A percentile compares a stretch with the other conserved stretches of the same genome.
These are phyloP conservation scores for Chlorodrepanis virens DNA, from an alignment of 2,113 vertebrate species.

Conservation along the genomic window DNA sequence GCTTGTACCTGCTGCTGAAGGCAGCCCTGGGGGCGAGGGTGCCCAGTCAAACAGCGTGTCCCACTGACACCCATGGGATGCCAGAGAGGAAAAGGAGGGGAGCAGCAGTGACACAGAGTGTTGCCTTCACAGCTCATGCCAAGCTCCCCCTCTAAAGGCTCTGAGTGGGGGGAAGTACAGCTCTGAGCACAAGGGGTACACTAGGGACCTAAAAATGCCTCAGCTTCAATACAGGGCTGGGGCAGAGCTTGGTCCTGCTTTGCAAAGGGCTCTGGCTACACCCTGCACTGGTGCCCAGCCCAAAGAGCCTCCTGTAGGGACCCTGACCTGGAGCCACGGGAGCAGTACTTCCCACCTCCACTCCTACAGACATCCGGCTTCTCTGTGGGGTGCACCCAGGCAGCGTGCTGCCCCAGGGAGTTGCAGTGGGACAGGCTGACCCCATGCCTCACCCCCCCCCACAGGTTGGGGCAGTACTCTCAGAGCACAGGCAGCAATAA, in stretches of 20 bases:
- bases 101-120: rapidly evolving
- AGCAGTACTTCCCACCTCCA: neutral
- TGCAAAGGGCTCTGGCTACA: neutral
- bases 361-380: neutral
- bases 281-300: rapidly evolving
- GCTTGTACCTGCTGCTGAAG: neutral
- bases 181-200: neutral
- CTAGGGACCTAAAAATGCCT: rapidly evolving
- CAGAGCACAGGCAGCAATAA: neutral
- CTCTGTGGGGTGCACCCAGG: neutral
- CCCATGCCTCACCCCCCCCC: neutral
- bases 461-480: neutral
- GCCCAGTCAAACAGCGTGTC: neutral
- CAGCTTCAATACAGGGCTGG: neutral
- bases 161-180: neutral
- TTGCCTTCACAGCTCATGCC: rapidly evolving
- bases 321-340: rapidly evolving
- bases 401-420: rapidly evolving
- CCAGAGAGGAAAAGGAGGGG: neutral
- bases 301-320: neutral
- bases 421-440: neutral
- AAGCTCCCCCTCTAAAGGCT: neutral
- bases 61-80: neutral
- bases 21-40: neutral
- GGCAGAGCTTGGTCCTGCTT: neutral